phyloP scores from a whole-genome alignment of 2,888 invertebrate species.

The Clistopyga incitator region DNA sequence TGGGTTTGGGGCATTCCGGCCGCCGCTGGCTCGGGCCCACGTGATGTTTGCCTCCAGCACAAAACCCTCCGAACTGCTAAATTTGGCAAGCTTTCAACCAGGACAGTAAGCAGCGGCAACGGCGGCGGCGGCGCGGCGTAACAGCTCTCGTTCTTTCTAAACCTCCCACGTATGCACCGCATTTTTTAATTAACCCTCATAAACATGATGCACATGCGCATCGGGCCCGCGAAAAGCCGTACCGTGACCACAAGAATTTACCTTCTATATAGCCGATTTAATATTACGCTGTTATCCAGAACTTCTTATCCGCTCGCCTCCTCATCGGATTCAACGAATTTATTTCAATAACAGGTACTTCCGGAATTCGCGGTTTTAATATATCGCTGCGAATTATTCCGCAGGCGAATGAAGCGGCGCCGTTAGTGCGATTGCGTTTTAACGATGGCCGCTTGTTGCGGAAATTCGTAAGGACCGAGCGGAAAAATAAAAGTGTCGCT shows the following conservation, averaged over 20 bases:
- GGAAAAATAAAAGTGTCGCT: too few relatives aligned
- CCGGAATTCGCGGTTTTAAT: neutral
- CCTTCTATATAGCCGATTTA: conserved; percentile 37
- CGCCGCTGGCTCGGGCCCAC: neutral
- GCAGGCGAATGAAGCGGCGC: too few relatives aligned
- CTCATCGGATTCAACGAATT: conserved; percentile 17
- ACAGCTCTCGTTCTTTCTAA: conserved; percentile 23
- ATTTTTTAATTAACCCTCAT: conserved; percentile 73
- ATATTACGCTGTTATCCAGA: conserved; percentile 41
- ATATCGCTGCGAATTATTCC: too few relatives aligned
- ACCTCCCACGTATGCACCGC: conserved; percentile 22
- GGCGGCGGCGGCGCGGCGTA: too few relatives aligned
- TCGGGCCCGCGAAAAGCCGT: neutral
- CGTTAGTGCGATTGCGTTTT: too few relatives aligned
- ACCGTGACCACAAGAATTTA: conserved; percentile 21
- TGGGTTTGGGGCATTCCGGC: conserved; percentile 4
- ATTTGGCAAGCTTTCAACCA: conserved; percentile 74
- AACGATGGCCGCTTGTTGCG: too few relatives aligned
- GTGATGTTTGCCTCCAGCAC: conserved; percentile 66
- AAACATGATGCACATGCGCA: conserved; percentile 13
- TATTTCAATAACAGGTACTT: neutral
- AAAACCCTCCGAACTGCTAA: conserved; percentile 67
- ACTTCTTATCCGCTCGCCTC: neutral
- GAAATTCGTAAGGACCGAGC: too few relatives aligned
- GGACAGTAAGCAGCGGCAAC: conserved; percentile 1